A percentile compares a stretch with the other conserved stretches of the same genome.
These are phyloP conservation scores for Protodeltote pygarga DNA, from an alignment of 2,888 invertebrate species.

Conservation along the genomic window DNA sequence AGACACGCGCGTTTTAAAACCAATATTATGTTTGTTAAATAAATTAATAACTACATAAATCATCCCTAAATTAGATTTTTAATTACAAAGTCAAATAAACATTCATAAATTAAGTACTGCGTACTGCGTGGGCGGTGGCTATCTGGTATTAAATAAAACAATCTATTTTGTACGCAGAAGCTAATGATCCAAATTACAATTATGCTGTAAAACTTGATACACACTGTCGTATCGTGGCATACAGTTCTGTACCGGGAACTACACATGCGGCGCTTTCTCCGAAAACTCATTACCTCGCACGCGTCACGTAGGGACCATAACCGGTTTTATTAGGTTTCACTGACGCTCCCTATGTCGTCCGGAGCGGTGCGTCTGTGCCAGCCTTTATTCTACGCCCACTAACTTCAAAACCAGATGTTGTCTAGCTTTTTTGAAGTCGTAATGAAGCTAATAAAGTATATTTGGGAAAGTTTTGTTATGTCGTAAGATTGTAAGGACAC, in stretches of 20 bases:
- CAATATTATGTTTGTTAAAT: conserved; percentile 9
- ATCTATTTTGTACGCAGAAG: conserved; percentile 19
- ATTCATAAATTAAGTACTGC: conserved; percentile 20
- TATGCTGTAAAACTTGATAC: conserved; percentile 32
- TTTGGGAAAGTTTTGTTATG: not conserved
- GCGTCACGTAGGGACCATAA: conserved; percentile 83
- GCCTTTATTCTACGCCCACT: conserved; percentile 60
- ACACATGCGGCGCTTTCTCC: conserved; percentile 75
- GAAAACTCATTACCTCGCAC: conserved; percentile 83
- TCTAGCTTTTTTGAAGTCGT: conserved; percentile 13
- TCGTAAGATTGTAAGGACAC: not conserved
- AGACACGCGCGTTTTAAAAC: conserved; percentile 15
- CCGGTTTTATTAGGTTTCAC: conserved; percentile 85
- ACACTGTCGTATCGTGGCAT: conserved; percentile 30
- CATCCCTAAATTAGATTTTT: conserved; percentile 35
- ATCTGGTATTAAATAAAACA: conserved; percentile 21
- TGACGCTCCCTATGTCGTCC: conserved; percentile 65
- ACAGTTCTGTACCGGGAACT: conserved; percentile 56
- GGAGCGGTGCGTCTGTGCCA: conserved; percentile 58
- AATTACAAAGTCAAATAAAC: conserved; percentile 32
- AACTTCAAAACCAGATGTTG: conserved; percentile 41
- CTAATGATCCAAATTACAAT: conserved; percentile 43
- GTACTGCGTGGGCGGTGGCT: conserved; percentile 18
- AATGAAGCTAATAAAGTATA: conserved; percentile 5
- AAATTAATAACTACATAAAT: conserved; percentile 36